Conservation (phyloP, 1,140 invertebrate species). For the Zaprionus camerounensis region DNA sequence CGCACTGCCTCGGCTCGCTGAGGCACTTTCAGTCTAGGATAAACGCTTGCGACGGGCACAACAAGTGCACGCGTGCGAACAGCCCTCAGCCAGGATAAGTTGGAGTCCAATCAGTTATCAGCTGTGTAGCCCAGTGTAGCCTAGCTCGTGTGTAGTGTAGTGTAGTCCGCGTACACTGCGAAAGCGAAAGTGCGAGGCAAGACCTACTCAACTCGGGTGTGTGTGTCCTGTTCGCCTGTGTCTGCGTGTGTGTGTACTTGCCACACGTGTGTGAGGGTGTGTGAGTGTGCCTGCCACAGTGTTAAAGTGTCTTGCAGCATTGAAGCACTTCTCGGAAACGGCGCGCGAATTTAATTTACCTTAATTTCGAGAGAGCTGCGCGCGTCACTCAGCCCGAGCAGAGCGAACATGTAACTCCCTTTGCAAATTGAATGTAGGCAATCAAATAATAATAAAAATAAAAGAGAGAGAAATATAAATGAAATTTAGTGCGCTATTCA, state of each 20-base stretch:
- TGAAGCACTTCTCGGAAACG: not conserved
- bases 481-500: not conserved
- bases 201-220: not conserved
- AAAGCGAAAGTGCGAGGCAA: slow-evolving; percentile 42
- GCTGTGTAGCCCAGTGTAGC: slow-evolving; percentile 25
- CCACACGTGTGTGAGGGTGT: not conserved
- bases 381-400: slow-evolving; percentile 34
- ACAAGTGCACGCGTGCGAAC: slow-evolving; percentile 82
- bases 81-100: slow-evolving; percentile 32
- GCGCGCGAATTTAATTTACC: slow-evolving; percentile 33
- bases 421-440: slow-evolving; percentile 17
- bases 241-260: slow-evolving; percentile 2
- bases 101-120: slow-evolving; percentile 25
- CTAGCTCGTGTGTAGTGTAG: slow-evolving; percentile 39
- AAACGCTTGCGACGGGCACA: slow-evolving; percentile 84
- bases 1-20: slow-evolving; percentile 49
- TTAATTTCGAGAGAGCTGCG: slow-evolving; percentile 44
- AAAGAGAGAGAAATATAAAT: not conserved
- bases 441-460: slow-evolving; percentile 20
- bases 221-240: not conserved
- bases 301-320: slow-evolving; percentile 15
- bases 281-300: slow-evolving; percentile 7
- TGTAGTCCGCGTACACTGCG: slow-evolving; percentile 27
- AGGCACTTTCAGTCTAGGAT: slow-evolving; percentile 80
- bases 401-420: slow-evolving; percentile 64